phyloP scores from a whole-genome alignment of 1,140 invertebrate genomes.

The Geopemphigus sp. region DNA sequence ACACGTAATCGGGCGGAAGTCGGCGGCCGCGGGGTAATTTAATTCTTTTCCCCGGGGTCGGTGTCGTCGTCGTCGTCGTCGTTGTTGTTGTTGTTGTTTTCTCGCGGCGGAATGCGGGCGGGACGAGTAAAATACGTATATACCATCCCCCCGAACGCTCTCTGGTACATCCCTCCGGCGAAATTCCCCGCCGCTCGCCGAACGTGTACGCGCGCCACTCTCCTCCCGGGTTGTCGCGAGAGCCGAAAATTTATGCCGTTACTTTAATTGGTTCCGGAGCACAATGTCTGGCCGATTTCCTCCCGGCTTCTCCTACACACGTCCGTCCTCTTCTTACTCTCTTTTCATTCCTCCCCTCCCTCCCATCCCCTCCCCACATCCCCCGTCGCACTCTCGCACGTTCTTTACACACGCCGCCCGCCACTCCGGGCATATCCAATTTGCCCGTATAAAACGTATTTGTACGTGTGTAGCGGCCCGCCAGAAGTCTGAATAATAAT shows the following conservation, averaged over 20 bases:
- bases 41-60: slow-evolving; percentile 49
- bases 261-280: slow-evolving; percentile 48
- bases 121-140: too few species aligned
- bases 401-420: neutral
- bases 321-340: too few species aligned
- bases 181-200: slow-evolving; percentile 19
- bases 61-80: too few species aligned
- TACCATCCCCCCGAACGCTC: slow-evolving; percentile 23
- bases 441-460: slow-evolving; percentile 38
- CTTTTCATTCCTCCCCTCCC: too few species aligned
- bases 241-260: slow-evolving; percentile 48
- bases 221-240: slow-evolving; percentile 35
- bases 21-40: slow-evolving; percentile 5
- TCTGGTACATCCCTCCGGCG: neutral
- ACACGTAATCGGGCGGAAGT: too few species aligned
- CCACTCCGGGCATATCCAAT: slow-evolving; percentile 16
- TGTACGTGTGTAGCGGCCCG: neutral
- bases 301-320: neutral
- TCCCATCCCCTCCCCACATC: too few species aligned
- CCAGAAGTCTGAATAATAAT: slow-evolving; percentile 46
- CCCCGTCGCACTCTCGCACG: neutral
- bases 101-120: too few species aligned
- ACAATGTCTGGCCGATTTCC: slow-evolving; percentile 47
- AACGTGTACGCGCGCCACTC: neutral
- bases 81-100: too few species aligned